phyloP scores from a whole-genome alignment of 1,140 invertebrate genomes.

The Popillia japonica region DNA sequence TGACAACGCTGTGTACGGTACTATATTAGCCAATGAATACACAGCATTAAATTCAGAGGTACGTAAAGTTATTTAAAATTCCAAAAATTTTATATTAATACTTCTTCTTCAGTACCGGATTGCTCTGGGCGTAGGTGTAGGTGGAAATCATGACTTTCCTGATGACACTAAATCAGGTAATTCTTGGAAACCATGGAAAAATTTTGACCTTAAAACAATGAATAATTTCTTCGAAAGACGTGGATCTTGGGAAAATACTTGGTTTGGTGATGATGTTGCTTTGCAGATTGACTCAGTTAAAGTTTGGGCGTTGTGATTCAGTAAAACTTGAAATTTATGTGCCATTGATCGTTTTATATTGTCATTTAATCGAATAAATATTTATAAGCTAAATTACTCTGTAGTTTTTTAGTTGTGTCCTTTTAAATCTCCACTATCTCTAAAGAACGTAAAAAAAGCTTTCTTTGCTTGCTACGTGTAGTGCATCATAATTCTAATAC shows the following conservation, averaged over 20 bases:
- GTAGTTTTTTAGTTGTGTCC: too few relatives aligned
- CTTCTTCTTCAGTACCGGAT: constrained; percentile 47
- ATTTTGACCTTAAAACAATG: constrained; percentile 41
- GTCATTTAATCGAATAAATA: neutral
- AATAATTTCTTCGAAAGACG: constrained; percentile 46
- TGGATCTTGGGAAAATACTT: constrained; percentile 48
- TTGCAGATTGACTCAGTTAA: constrained; percentile 51
- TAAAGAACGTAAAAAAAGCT: too few relatives aligned
- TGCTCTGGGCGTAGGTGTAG: constrained; percentile 51
- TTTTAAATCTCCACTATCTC: too few relatives aligned
- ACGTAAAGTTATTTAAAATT: neutral
- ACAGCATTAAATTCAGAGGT: neutral
- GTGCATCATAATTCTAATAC: too few relatives aligned
- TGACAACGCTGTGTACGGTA: neutral
- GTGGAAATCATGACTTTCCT: constrained; percentile 51
- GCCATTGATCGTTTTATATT: neutral
- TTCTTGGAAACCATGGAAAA: constrained; percentile 50
- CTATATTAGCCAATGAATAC: neutral
- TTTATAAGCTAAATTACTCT: neutral
- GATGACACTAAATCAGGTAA: constrained; percentile 46
- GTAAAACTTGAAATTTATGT: neutral
- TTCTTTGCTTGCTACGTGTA: too few relatives aligned
- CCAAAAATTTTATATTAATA: neutral
- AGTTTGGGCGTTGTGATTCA: constrained; percentile 46
- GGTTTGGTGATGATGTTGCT: constrained; percentile 43